These are phyloP conservation scores for Acutogordius australiensis DNA, from an alignment of 2,888 invertebrate genomes.

Conservation along the genomic window DNA sequence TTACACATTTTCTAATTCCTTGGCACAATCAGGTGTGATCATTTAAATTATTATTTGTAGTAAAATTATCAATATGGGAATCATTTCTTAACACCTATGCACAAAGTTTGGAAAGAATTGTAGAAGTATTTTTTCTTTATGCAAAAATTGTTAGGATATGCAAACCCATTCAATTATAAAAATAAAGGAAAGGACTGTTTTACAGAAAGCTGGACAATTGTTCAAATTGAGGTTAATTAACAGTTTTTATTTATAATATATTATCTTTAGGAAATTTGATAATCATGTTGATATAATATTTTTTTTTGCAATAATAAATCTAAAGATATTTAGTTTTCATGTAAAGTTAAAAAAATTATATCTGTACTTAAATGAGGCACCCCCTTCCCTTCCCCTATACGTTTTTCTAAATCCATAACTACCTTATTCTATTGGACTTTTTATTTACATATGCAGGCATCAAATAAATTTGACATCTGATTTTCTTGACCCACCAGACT, in stretches of 20 bases:
- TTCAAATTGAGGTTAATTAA: conserved; percentile 38
- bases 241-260: background rate
- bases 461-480: conserved; percentile 66
- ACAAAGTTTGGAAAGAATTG: background rate
- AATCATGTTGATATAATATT: no score
- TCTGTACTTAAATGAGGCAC: no score
- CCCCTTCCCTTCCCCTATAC: no score
- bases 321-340: no score
- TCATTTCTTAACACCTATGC: background rate
- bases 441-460: conserved; percentile 29
- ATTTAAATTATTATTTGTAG: background rate
- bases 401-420: no score
- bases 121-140: background rate
- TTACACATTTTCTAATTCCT: conserved; percentile 10
- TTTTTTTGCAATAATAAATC: no score
- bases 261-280: no score
- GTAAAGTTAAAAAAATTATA: no score
- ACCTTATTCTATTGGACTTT: no score
- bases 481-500: conserved; percentile 67
- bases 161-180: conserved; percentile 18
- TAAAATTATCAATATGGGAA: conserved; percentile 8
- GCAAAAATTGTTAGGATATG: background rate
- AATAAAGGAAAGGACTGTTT: conserved; percentile 39
- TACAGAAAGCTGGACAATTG: conserved; percentile 52
- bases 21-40: conserved; percentile 5